phyloP scores from a whole-genome alignment of 2,113 vertebrate species.

The Euleptes europaea region DNA sequence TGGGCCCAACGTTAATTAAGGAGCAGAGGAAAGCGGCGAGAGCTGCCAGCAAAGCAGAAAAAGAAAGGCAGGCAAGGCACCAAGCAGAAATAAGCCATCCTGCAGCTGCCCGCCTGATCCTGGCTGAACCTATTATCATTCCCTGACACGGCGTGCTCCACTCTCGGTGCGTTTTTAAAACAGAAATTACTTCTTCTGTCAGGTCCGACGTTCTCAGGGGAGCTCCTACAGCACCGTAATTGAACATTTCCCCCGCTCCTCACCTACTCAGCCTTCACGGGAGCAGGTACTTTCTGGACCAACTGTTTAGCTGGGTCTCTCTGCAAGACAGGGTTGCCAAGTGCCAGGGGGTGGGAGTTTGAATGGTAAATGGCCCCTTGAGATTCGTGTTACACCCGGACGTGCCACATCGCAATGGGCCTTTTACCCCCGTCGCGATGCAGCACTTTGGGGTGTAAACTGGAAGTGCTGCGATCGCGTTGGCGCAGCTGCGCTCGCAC shows the following conservation, averaged over 20 bases:
- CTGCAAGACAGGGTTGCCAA: too few relatives aligned
- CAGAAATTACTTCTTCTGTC: neutral
- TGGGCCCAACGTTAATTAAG: neutral
- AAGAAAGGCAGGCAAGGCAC: neutral
- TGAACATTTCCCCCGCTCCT: neutral
- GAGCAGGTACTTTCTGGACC: too few relatives aligned
- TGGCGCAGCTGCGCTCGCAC: too few relatives aligned
- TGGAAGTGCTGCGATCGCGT: too few relatives aligned
- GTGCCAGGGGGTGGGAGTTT: too few relatives aligned
- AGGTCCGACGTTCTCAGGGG: neutral
- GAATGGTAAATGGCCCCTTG: too few relatives aligned
- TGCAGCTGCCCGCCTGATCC: neutral
- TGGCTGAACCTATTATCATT: neutral
- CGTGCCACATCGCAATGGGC: too few relatives aligned
- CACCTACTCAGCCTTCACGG: neutral
- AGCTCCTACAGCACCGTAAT: neutral
- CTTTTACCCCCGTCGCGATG: too few relatives aligned
- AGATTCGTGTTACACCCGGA: too few relatives aligned
- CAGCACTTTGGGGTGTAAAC: too few relatives aligned
- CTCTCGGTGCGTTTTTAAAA: neutral
- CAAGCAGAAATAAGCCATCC: neutral
- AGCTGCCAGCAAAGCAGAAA: neutral
- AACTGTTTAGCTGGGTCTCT: too few relatives aligned
- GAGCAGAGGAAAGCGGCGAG: neutral
- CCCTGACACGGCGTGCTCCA: neutral